Evolutionary conservation across 1,140 invertebrate genomes (phyloP), one percentile per base, ranked within the genome.

Genomic region (Sinonovacula constricta): DNA sequence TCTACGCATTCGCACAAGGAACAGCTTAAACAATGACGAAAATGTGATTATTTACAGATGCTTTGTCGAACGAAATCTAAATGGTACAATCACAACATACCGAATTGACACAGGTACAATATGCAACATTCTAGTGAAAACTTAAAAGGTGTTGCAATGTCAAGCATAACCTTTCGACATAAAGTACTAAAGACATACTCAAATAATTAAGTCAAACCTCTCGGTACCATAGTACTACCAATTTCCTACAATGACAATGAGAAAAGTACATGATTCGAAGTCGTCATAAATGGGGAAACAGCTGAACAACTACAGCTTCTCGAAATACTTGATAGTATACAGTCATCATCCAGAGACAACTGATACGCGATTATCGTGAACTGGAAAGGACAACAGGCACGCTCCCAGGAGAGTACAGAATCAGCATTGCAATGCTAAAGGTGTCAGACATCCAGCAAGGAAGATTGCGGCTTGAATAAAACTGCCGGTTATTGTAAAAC

Each of bases 41-140:
- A 33, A 26, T 39, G 33, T 3, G 10, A 31, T 24, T n/a, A 1
- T 14, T 5, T 31, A 80, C 30, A 72, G 39, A 22, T 74, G 69
- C 69, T 12, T 74, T 26, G 62, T 56, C 1, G 31, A 54, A 7
- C 14, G 69, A 31, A 5, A 54, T 3, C 54, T 63, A 15, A 10
- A 18, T 4, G 22, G 51, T 24, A 76, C 62, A 49, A 24, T 34
- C 1, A 26, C 57, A 10, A 68, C 15, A 57, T 72, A 78, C n/a
- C 24, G 63, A 24, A 72, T 78, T 1, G 80, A 81, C 24, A 78
- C 80, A 14, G 74, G 80, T n/a, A 54, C 60, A 10, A 78, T 60
- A 26, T 74, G 57, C 30, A 72, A 79, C 63, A 63, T 79, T 28
- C 18, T 70, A 36, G 18, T 45, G 18, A 59, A 71, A 31, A 22